A percentile compares a stretch with the other conserved stretches of the same genome.
Conservation (phyloP, 2,888 invertebrate species). For the Arrhopalites spinosus region DNA sequence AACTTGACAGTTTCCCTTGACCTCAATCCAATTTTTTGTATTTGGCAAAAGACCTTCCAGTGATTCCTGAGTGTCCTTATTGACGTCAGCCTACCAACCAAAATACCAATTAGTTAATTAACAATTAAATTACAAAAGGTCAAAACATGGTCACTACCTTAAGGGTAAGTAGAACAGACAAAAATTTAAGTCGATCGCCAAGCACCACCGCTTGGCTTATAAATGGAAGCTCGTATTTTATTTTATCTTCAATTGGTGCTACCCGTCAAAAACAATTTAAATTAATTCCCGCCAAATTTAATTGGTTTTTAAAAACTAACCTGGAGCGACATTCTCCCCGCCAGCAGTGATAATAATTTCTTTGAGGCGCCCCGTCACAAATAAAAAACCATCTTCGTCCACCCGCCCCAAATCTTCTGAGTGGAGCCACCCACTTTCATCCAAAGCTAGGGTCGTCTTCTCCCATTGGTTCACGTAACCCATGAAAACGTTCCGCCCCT, state of each 20-base stretch:
- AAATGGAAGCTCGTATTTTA: constrained; percentile 75
- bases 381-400: constrained; percentile 74
- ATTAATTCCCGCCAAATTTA: too few relatives aligned
- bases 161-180: constrained; percentile 79
- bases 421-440: constrained; percentile 83
- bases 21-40: constrained; percentile 71
- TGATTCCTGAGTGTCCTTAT: constrained; percentile 66
- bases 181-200: constrained; percentile 84
- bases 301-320: too few relatives aligned
- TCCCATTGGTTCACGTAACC: constrained; percentile 73
- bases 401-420: constrained; percentile 84
- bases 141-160: constrained; percentile 73
- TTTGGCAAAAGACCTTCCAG: constrained; percentile 70
- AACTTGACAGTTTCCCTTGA: constrained; percentile 69
- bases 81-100: background rate
- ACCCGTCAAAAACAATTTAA: too few relatives aligned
- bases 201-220: constrained; percentile 83
- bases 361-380: constrained; percentile 73
- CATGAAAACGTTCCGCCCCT: constrained; percentile 88
- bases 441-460: constrained; percentile 76
- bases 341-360: constrained; percentile 91
- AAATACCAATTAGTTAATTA: background rate
- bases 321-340: constrained; percentile 88
- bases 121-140: background rate
- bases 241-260: constrained; percentile 80